These are phyloP conservation scores for Drosophila recens DNA, from an alignment of 2,888 invertebrate species.

Conservation along the genomic window DNA sequence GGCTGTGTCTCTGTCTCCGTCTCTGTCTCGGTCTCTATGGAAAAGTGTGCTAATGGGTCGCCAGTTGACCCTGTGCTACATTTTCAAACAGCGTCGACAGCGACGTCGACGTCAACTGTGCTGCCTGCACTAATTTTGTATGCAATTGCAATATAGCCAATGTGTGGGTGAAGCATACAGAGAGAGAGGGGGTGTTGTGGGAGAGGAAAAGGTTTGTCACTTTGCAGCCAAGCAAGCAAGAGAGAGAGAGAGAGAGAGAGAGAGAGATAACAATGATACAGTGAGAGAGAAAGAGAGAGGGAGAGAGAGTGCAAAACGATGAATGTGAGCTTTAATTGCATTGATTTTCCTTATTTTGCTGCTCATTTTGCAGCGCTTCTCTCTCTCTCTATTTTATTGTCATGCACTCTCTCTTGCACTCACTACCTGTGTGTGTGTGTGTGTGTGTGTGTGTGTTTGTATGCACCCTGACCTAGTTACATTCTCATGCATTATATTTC, in stretches of 20 bases:
- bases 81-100: constrained; percentile 54
- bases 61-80: constrained; percentile 84
- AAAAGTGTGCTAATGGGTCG: constrained; percentile 85
- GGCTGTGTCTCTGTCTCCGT: neutral
- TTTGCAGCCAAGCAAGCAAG: constrained; percentile 23
- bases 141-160: constrained; percentile 26
- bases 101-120: constrained; percentile 30
- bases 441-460: constrained; percentile 38
- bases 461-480: constrained; percentile 84
- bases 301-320: constrained; percentile 4
- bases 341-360: constrained; percentile 39
- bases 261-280: neutral
- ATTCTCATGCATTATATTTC: constrained; percentile 65
- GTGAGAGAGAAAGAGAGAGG: neutral
- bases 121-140: constrained; percentile 69
- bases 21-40: constrained; percentile 27
- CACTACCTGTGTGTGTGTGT: constrained; percentile 14
- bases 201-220: neutral
- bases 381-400: constrained; percentile 20
- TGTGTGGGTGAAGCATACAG: constrained; percentile 20
- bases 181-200: neutral
- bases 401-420: constrained; percentile 30
- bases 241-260: no score
- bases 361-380: constrained; percentile 37
- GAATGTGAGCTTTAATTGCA: constrained; percentile 33